Evolutionary conservation across 2,888 invertebrate genomes (phyloP).

Genomic region (Caenorhabditis macrosperma): DNA sequence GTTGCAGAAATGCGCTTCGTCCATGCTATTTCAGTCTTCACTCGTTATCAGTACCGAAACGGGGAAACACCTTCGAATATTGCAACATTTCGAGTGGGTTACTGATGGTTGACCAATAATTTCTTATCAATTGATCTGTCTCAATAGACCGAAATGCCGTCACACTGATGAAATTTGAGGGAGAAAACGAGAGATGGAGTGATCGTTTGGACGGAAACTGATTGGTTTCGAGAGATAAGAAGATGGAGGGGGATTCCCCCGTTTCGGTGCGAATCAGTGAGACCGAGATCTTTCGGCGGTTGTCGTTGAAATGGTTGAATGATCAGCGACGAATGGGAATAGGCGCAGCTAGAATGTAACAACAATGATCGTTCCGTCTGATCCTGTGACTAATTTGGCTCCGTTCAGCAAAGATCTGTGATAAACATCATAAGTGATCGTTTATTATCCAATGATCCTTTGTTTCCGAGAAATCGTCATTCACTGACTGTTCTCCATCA

Average conservation of each 20-base stretch:
- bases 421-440: no score
- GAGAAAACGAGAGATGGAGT: neutral
- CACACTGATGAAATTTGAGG: conserved; percentile 42
- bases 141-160: conserved; percentile 1
- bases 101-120: conserved; percentile 31
- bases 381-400: no score
- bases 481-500: conserved; percentile 15
- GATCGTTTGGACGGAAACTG: conserved; percentile 11
- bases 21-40: neutral
- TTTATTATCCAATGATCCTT: no score
- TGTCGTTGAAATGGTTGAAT: no score
- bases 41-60: neutral
- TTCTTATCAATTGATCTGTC: conserved; percentile 36
- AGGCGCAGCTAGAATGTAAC: no score
- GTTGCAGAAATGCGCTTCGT: neutral
- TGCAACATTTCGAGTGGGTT: conserved; percentile 22
- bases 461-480: no score
- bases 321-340: no score
- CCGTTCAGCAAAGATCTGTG: no score
- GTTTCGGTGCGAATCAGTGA: conserved; percentile 36
- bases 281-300: no score
- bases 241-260: conserved; percentile 37
- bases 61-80: conserved; percentile 17
- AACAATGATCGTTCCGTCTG: no score
- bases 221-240: conserved; percentile 24